A percentile compares a stretch with the other conserved stretches of the same genome.
phyloP scores from a whole-genome alignment of 1,140 invertebrate genomes.

The Procambarus virginalis region DNA sequence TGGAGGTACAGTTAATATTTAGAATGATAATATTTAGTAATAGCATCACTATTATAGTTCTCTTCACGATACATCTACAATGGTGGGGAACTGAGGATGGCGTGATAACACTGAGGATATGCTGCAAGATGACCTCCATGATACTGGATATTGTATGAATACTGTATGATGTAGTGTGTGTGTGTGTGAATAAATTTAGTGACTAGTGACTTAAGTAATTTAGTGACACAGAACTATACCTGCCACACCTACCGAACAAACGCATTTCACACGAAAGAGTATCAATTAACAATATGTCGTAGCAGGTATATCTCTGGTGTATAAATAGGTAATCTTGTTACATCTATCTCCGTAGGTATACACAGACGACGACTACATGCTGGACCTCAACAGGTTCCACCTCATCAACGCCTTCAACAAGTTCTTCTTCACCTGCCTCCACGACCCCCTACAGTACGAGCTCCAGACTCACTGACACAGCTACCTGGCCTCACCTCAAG shows the following conservation, averaged over 20 bases:
- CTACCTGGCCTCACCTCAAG: not conserved
- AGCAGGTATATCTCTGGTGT: not conserved
- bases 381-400: slow-evolving; percentile 60
- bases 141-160: no score
- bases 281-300: not conserved
- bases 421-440: slow-evolving; percentile 57
- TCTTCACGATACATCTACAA: no score
- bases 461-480: slow-evolving; percentile 23
- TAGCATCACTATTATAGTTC: no score
- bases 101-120: no score
- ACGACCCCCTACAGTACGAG: slow-evolving; percentile 51
- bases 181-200: not conserved
- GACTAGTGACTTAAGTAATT: not conserved
- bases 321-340: not conserved
- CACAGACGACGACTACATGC: slow-evolving; percentile 63
- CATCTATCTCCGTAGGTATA: slow-evolving; percentile 20
- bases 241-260: no score
- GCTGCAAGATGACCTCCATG: no score
- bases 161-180: not conserved
- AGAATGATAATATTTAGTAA: no score
- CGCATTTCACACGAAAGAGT: no score
- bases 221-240: no score
- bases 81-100: no score
- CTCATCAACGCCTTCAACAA: slow-evolving; percentile 56
- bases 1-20: no score